Evolutionary conservation across 1,140 invertebrate species (phyloP).

Genomic region (Ptiloglossa arizonensis): DNA sequence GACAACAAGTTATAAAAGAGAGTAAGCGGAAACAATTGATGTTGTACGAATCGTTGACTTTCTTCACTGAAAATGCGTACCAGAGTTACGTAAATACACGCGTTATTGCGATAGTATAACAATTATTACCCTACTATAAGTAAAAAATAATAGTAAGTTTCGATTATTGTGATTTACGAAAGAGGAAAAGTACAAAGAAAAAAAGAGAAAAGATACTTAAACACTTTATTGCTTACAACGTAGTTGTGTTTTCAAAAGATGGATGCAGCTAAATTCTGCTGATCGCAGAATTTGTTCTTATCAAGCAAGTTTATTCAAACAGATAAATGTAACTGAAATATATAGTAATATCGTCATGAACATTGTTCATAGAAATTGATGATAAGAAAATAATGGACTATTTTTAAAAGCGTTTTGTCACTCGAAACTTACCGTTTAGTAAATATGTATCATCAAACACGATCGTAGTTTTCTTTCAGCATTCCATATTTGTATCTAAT

Average conservation of each 20-base stretch:
- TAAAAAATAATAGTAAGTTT: not conserved
- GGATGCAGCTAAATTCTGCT: not conserved
- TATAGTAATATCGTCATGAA: too few relatives aligned
- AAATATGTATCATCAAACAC: too few relatives aligned
- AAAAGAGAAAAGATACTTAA: not conserved
- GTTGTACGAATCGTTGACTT: not conserved
- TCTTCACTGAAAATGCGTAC: not conserved
- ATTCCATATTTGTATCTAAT: too few relatives aligned
- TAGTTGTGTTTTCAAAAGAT: not conserved
- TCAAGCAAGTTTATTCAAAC: too few relatives aligned
- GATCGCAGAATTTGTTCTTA: too few relatives aligned
- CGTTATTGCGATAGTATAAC: not conserved
- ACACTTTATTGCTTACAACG: not conserved
- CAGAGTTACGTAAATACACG: not conserved
- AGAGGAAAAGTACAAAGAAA: not conserved
- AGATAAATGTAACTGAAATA: too few relatives aligned
- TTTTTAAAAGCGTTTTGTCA: too few relatives aligned
- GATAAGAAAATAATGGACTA: too few relatives aligned
- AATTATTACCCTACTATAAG: not conserved
- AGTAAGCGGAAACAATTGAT: not conserved
- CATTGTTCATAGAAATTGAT: too few relatives aligned
- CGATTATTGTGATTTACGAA: not conserved
- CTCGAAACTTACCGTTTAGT: too few relatives aligned
- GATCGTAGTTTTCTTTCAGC: too few relatives aligned
- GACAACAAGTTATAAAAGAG: not conserved